Percentiles rank a stretch among this genome's conserved stretches.
Conservation (phyloP, 2,797 vertebrate genomes). For the Falco biarmicus region DNA sequence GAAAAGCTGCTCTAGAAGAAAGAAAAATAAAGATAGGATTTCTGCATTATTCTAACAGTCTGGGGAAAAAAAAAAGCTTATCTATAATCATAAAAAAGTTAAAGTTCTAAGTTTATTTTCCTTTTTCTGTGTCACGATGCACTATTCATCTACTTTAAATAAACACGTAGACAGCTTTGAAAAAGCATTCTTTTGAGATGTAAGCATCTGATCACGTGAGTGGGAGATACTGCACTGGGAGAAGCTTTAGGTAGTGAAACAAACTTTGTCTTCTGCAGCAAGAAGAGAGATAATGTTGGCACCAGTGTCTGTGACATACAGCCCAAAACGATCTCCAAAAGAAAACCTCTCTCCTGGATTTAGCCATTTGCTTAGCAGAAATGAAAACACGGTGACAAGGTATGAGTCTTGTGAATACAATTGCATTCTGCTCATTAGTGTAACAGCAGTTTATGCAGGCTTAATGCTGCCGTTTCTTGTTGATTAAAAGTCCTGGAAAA, state of each 20-base stretch:
- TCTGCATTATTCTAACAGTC: neutral
- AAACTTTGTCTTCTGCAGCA: conserved; percentile 76
- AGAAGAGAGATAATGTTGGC: conserved; percentile 89
- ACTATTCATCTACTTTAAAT: neutral
- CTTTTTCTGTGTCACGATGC: neutral
- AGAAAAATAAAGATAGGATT: neutral
- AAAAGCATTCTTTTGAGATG: neutral
- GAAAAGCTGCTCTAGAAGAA: neutral
- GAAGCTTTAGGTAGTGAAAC: neutral
- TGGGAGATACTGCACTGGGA: neutral
- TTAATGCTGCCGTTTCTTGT: neutral
- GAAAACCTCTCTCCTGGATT: conserved; percentile 96
- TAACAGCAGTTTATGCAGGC: neutral
- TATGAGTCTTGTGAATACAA: neutral
- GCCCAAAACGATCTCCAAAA: conserved; percentile 92
- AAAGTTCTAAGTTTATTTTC: neutral
- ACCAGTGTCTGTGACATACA: conserved; percentile 88
- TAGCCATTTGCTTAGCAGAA: conserved; percentile 83
- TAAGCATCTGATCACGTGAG: neutral
- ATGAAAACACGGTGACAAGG: conserved; percentile 79
- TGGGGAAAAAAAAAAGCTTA: neutral
- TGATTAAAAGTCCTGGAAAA: neutral
- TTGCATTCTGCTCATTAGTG: neutral
- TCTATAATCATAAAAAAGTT: neutral
- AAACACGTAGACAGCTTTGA: neutral